Percentiles rank a stretch among this genome's conserved stretches.
phyloP scores from a whole-genome alignment of 1,140 invertebrate genomes.

The Odontomachus brunneus region DNA sequence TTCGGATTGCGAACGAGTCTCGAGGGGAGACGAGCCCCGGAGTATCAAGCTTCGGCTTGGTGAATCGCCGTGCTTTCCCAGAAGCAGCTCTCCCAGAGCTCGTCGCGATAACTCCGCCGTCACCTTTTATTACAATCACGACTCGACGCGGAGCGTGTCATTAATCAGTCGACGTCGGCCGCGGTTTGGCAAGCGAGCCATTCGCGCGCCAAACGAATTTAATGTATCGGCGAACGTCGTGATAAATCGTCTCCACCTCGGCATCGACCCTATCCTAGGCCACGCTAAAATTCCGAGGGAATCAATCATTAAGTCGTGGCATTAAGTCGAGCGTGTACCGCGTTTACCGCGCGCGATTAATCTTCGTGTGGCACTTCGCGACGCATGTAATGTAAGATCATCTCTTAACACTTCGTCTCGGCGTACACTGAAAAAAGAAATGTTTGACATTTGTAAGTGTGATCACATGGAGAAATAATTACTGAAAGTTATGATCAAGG shows the following conservation, averaged over 20 bases:
- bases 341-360: slow-evolving; percentile 18
- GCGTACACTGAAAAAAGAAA: background rate
- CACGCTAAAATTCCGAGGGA: slow-evolving; percentile 22
- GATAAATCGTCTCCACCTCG: slow-evolving; percentile 36
- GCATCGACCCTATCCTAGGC: slow-evolving; percentile 17
- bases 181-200: slow-evolving; percentile 33
- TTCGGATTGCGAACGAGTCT: no score
- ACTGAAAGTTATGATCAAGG: no score
- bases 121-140: slow-evolving; percentile 2
- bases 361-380: slow-evolving; percentile 16
- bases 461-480: no score
- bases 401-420: background rate
- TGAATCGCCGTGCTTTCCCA: background rate
- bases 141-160: background rate
- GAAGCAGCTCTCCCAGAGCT: background rate
- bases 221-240: slow-evolving; percentile 26
- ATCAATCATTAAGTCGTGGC: slow-evolving; percentile 46
- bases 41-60: no score
- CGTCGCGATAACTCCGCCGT: slow-evolving; percentile 21
- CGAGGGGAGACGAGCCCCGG: no score
- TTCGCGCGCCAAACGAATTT: slow-evolving; percentile 30
- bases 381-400: background rate
- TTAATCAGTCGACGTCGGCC: slow-evolving; percentile 35
- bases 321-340: slow-evolving; percentile 34
- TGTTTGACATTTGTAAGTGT: no score